Conservation (phyloP, 1,140 invertebrate species). For the Pogonomyrmex barbatus region DNA sequence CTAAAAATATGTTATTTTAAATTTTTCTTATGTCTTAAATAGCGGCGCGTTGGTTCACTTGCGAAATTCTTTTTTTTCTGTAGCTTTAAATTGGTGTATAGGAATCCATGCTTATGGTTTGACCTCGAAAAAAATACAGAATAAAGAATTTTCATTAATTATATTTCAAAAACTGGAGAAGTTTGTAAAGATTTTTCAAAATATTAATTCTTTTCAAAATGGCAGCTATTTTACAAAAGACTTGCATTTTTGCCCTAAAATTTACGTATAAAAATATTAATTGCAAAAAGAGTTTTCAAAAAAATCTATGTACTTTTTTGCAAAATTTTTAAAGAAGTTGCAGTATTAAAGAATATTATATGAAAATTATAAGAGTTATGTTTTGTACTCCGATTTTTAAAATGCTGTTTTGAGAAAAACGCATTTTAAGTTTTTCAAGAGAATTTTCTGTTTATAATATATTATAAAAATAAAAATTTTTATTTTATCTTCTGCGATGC, state of each 20-base stretch:
- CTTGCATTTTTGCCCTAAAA: neutral
- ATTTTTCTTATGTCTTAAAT: too few species aligned
- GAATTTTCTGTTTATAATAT: neutral
- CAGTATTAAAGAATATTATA: slow-evolving; percentile 16
- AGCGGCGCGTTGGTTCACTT: too few species aligned
- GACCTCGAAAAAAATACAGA: too few species aligned
- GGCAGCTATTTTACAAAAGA: neutral
- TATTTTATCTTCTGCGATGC: neutral
- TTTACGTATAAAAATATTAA: neutral
- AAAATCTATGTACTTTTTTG: neutral
- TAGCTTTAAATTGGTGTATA: too few species aligned
- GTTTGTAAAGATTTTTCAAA: neutral
- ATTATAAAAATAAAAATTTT: neutral
- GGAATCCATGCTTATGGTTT: too few species aligned
- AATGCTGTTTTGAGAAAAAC: neutral
- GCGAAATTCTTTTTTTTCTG: too few species aligned
- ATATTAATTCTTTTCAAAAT: slow-evolving; percentile 4
- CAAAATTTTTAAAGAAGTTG: neutral
- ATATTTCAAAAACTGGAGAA: too few species aligned
- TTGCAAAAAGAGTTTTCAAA: slow-evolving; percentile 19
- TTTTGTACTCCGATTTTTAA: neutral
- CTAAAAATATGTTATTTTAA: too few species aligned
- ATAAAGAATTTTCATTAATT: too few species aligned
- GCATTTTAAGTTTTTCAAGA: slow-evolving; percentile 1
- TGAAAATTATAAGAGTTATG: slow-evolving; percentile 3